Evolutionary conservation across 2,888 invertebrate genomes (phyloP).

Genomic region (Ophion ellenae): DNA sequence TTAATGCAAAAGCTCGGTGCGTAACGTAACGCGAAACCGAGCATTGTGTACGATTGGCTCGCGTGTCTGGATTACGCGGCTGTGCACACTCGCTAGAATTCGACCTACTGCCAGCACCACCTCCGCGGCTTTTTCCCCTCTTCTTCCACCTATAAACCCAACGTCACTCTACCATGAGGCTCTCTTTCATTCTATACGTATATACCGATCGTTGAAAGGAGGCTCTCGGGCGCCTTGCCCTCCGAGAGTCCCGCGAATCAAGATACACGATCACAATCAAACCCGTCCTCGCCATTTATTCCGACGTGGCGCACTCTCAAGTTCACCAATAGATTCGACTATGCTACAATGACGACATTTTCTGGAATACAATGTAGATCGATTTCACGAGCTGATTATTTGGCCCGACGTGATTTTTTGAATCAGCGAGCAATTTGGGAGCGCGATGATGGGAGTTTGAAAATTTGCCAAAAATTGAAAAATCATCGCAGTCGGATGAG

Average conservation of each 20-base stretch:
- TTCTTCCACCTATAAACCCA: slow-evolving; percentile 32
- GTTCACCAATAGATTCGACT: neutral
- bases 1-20: slow-evolving; percentile 68
- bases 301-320: neutral
- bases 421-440: neutral
- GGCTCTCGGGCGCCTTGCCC: neutral
- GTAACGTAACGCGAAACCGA: slow-evolving; percentile 78
- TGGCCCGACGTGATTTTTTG: neutral
- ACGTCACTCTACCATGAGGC: slow-evolving; percentile 44
- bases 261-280: neutral
- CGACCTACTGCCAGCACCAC: slow-evolving; percentile 65
- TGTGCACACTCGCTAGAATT: slow-evolving; percentile 64
- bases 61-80: slow-evolving; percentile 68
- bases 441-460: neutral
- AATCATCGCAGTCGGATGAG: neutral
- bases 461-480: neutral
- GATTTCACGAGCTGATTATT: neutral
- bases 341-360: neutral
- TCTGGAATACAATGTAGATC: neutral
- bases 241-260: neutral
- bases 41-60: slow-evolving; percentile 75
- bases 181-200: slow-evolving; percentile 24
- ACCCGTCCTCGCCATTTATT: neutral
- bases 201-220: slow-evolving; percentile 16
- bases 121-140: slow-evolving; percentile 5